phyloP scores from a whole-genome alignment of 2,113 vertebrate genomes.

The Rhea pennata region DNA sequence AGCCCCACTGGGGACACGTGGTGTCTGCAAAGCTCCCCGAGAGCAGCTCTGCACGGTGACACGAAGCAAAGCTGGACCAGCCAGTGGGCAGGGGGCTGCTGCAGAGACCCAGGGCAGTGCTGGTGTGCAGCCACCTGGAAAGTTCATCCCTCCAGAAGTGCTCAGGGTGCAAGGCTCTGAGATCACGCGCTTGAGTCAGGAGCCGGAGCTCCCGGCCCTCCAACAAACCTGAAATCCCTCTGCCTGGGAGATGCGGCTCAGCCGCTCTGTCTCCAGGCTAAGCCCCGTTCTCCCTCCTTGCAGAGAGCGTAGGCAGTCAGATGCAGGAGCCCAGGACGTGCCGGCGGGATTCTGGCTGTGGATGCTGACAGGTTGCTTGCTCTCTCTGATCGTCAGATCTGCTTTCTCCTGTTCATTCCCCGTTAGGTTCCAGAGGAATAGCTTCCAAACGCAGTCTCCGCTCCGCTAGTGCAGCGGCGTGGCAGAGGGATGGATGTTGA shows the following conservation, averaged over 20 bases:
- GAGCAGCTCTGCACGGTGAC: rapidly evolving
- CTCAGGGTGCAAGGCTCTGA: not conserved
- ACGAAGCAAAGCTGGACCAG: not conserved
- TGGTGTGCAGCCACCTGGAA: not conserved
- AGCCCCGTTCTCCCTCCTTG: not conserved
- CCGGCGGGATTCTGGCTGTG: not conserved
- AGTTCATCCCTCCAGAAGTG: not conserved
- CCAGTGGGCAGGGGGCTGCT: not conserved
- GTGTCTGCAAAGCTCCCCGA: not conserved
- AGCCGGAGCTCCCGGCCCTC: not conserved
- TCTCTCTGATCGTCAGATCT: not conserved
- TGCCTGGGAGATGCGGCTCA: not conserved
- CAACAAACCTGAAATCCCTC: not conserved
- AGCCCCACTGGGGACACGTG: rapidly evolving
- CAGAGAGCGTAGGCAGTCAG: not conserved
- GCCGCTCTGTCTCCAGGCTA: not conserved
- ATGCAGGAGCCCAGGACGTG: not conserved
- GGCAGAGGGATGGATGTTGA: not conserved
- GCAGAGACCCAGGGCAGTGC: not conserved
- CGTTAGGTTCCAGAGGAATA: not conserved
- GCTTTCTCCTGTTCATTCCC: not conserved
- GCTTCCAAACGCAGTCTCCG: not conserved
- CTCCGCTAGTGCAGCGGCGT: not conserved
- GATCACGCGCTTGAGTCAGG: not conserved
- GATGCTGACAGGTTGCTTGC: not conserved